A percentile compares a stretch with the other conserved stretches of the same genome.
phyloP scores from a whole-genome alignment of 1,140 invertebrate species.

The Amyelois transitella region DNA sequence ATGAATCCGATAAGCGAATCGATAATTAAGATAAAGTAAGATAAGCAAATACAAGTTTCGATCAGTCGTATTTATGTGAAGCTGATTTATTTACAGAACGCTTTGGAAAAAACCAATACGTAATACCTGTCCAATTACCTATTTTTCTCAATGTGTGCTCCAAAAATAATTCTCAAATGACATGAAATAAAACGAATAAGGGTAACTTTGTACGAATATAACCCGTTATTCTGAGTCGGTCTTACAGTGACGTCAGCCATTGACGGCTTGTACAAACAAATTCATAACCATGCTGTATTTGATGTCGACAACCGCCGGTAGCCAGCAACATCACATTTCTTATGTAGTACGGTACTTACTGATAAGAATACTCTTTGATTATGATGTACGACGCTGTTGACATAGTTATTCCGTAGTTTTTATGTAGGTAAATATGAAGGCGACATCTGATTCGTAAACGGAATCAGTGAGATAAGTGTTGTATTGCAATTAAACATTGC shows the following conservation, averaged over 20 bases:
- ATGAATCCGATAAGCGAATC: conserved; percentile 2
- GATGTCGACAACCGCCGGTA: conserved; percentile 8
- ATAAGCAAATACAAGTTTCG: conserved; percentile 1
- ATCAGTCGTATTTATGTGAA: not conserved
- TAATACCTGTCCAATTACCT: too few species aligned
- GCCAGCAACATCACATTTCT: conserved; percentile 2
- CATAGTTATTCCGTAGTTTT: conserved; percentile 1
- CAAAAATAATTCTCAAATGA: not conserved
- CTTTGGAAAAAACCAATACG: not conserved
- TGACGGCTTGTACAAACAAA: conserved; percentile 28
- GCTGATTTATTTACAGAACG: not conserved
- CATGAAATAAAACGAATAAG: conserved; percentile 2
- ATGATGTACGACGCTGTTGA: conserved; percentile 6
- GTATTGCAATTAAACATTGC: too few species aligned
- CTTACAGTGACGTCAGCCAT: conserved; percentile 26
- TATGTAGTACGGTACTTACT: conserved; percentile 1
- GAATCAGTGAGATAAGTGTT: too few species aligned
- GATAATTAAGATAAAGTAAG: not conserved
- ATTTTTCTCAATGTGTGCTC: too few species aligned
- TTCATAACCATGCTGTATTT: conserved; percentile 15
- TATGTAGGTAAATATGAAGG: too few species aligned
- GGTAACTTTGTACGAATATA: conserved; percentile 22
- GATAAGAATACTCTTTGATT: conserved; percentile 9
- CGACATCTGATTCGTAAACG: too few species aligned
- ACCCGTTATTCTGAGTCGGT: conserved; percentile 32